Percentiles rank a stretch among this genome's conserved stretches.
These are phyloP conservation scores for Drosophila setosimentum DNA, from an alignment of 2,888 invertebrate genomes.

Conservation along the genomic window DNA sequence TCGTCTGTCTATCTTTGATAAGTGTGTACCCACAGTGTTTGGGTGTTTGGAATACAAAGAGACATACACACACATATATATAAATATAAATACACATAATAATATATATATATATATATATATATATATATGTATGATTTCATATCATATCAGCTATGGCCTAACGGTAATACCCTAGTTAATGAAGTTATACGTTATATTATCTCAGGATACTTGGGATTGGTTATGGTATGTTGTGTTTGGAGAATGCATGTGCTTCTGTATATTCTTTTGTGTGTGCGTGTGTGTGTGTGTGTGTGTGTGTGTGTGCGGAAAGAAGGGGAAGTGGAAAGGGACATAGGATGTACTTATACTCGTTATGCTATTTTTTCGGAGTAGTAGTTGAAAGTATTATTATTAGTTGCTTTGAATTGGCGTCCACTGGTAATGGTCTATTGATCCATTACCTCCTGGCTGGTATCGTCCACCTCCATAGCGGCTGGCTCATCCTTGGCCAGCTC, in stretches of 20 bases:
- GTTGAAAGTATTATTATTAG: conserved; percentile 55
- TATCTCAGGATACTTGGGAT: conserved; percentile 29
- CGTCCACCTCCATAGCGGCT: conserved; percentile 85
- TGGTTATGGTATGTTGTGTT: conserved; percentile 5
- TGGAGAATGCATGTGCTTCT: neutral
- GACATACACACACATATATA: neutral
- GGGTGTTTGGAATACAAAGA: conserved; percentile 27
- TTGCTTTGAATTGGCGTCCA: conserved; percentile 34
- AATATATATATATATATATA: neutral
- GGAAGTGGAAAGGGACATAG: neutral
- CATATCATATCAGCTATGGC: conserved; percentile 44
- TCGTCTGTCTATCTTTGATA: neutral
- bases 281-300: neutral
- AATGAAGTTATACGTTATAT: conserved; percentile 24
- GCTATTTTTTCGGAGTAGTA: conserved; percentile 56
- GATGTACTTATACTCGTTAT: conserved; percentile 37
- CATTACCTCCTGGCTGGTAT: conserved; percentile 85
- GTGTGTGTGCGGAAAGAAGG: neutral
- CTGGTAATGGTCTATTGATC: conserved; percentile 81
- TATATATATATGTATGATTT: conserved; percentile 1
- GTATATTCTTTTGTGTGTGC: neutral
- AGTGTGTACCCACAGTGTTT: neutral
- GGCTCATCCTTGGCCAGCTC: conserved; percentile 80
- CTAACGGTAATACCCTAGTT: conserved; percentile 40
- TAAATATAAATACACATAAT: neutral